Evolutionary conservation across 2,797 vertebrate species (phyloP).

Genomic region (Malurus leucopterus): DNA sequence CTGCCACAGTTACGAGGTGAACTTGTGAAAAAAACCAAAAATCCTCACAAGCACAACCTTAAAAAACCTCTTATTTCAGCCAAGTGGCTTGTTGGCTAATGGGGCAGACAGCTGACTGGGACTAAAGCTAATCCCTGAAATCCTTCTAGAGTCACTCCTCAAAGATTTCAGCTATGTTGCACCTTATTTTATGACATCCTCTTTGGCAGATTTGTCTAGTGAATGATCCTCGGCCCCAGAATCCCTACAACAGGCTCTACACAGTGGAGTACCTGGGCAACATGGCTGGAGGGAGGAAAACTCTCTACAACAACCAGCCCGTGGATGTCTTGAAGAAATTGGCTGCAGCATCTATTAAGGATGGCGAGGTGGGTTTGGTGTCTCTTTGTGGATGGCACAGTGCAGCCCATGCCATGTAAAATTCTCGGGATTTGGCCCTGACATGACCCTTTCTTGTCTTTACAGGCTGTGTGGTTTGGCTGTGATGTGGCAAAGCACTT

Average conservation of each 20-base stretch:
- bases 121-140: not conserved
- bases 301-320: constrained; percentile 93
- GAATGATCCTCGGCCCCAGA: constrained; percentile 93
- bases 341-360: constrained; percentile 90
- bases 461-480: constrained; percentile 96
- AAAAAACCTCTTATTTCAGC: not conserved
- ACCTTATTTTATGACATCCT: not conserved
- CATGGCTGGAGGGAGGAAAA: constrained; percentile 87
- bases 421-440: not conserved
- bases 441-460: not conserved
- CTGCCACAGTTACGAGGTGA: not conserved
- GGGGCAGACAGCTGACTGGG: not conserved
- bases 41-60: not conserved
- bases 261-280: constrained; percentile 93
- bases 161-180: not conserved
- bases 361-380: constrained; percentile 85
- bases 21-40: not conserved
- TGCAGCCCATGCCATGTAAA: not conserved
- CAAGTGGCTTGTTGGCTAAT: not conserved
- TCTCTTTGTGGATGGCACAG: rapidly evolving
- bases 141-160: not conserved
- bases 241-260: constrained; percentile 88
- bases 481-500: constrained; percentile 97
- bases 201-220: constrained; percentile 87
- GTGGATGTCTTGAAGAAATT: constrained; percentile 88